Evolutionary conservation across 2,888 invertebrate species (phyloP).

Genomic region (Alloplasta piceator): DNA sequence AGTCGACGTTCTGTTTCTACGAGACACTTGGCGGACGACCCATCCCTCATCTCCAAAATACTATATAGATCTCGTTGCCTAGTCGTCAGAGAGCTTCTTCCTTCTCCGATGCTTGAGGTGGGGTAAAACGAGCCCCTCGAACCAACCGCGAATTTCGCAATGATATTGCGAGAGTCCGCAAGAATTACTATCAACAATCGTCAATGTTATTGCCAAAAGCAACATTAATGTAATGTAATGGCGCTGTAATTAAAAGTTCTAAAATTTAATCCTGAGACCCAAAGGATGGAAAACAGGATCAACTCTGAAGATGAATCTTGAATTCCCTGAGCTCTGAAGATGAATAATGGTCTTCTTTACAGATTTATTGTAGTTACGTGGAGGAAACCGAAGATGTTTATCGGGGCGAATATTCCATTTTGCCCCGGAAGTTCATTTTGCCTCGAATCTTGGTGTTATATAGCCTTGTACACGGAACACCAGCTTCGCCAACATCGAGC

Average conservation of each 20-base stretch:
- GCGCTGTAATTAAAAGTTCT: too few relatives aligned
- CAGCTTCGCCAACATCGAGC: conserved; percentile 57
- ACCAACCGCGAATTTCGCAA: too few relatives aligned
- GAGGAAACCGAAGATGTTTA: neutral
- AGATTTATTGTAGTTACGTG: too few relatives aligned
- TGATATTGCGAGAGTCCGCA: neutral
- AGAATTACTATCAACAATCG: neutral
- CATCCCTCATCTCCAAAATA: conserved; percentile 79
- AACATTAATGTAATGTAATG: too few relatives aligned
- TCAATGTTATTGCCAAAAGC: too few relatives aligned
- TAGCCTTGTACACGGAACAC: conserved; percentile 30
- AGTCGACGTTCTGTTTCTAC: conserved; percentile 77
- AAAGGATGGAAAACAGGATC: too few relatives aligned
- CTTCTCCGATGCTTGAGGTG: conserved; percentile 12
- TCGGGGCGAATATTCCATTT: conserved; percentile 12
- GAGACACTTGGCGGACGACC: conserved; percentile 82
- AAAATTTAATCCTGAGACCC: too few relatives aligned
- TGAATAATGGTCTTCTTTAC: too few relatives aligned
- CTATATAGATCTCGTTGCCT: conserved; percentile 39
- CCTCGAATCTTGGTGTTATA: neutral
- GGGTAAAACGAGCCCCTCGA: conserved; percentile 28
- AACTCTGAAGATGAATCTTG: too few relatives aligned
- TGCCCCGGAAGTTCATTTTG: neutral
- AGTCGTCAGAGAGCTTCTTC: conserved; percentile 42
- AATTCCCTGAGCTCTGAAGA: too few relatives aligned